Base-by-base conservation (phyloP, 2,797 vertebrate genomes). In the Sardinella longiceps region DNA sequence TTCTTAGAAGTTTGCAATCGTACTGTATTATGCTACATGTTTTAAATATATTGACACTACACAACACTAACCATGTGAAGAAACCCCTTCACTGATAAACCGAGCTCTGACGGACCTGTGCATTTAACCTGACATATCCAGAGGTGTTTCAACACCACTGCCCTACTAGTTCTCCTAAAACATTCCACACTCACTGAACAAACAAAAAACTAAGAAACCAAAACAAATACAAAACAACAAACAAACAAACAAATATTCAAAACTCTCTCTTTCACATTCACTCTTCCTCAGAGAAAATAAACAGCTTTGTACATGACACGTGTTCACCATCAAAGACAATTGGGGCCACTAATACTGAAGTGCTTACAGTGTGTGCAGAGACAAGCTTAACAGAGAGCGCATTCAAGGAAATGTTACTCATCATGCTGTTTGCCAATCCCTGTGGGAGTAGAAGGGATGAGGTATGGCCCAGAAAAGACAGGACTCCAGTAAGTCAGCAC, bases 1-100 rank as follows among this genome's bases (percentile, higher is more conserved):
- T 96, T 96, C 95, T 93, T 88, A 95, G 95, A 96, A 96, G 94
- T 95, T 92, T 93, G 90, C 87, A 94, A 87, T 87, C 63, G 91
- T 92, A 82, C 89, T 88, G 90, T 90, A 92, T 89, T 89, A 92
- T 84, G 53, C 91, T 90, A 90, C 92, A 93, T 89, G 86, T 90
- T 82, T 63, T 70, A 30, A 58, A 25, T 30, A 20, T 77, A 77
- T 77, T 43, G 70, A 77, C 70, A 77, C 70, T 39, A 77, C 51
- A 48, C 28, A 53, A 48, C 37, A 53, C 77, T 80, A 81, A 84
- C 14, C 11, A 81, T 84, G 80, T 81, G 87, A 58, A 77, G 70
- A 88, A 85, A 77, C 85, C 50, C 74, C 70, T 83, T 80, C 66
- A 81, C 12, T 25, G 87, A 85, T 58, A 87, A 37, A 86, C 88